These are phyloP conservation scores for Aspidiotus rigidus DNA, from an alignment of 2,888 invertebrate genomes.

Conservation along the genomic window DNA sequence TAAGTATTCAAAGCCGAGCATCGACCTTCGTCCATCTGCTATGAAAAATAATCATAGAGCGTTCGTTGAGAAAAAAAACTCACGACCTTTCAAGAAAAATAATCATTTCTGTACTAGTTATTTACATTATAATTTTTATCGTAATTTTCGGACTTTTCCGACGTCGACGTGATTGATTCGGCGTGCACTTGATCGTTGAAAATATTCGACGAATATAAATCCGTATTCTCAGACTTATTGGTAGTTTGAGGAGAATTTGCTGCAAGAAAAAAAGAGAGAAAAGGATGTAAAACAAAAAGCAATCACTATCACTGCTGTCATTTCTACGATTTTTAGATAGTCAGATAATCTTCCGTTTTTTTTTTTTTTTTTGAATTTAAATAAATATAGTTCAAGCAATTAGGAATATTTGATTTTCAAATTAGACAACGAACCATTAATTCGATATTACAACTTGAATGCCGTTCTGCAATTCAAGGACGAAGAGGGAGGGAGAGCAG, in stretches of 20 bases:
- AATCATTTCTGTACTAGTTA: too few relatives aligned
- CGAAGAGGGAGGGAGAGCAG: too few relatives aligned
- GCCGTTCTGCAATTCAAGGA: too few relatives aligned
- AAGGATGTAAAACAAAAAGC: constrained; percentile 1
- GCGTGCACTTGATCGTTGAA: constrained; percentile 29
- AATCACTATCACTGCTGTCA: background rate
- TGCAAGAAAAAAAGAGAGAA: constrained; percentile 1
- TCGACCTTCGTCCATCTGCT: constrained; percentile 51
- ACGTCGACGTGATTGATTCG: constrained; percentile 64
- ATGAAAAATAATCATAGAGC: constrained; percentile 7
- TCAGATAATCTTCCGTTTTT: too few relatives aligned
- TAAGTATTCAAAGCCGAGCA: constrained; percentile 47
- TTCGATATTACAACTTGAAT: too few relatives aligned
- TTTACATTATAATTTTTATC: constrained; percentile 54
- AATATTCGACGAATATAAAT: constrained; percentile 22
- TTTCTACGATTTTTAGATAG: too few relatives aligned
- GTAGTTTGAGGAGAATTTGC: constrained; percentile 12
- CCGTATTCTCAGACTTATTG: constrained; percentile 15
- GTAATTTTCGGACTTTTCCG: constrained; percentile 88
- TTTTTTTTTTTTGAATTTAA: too few relatives aligned
- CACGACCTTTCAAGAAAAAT: too few relatives aligned
- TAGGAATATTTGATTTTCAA: too few relatives aligned
- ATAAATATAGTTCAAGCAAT: too few relatives aligned
- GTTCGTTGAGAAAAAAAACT: too few relatives aligned
- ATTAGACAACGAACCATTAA: too few relatives aligned